Conservation (phyloP, 2,888 invertebrate genomes). For the Eupithecia inturbata region DNA sequence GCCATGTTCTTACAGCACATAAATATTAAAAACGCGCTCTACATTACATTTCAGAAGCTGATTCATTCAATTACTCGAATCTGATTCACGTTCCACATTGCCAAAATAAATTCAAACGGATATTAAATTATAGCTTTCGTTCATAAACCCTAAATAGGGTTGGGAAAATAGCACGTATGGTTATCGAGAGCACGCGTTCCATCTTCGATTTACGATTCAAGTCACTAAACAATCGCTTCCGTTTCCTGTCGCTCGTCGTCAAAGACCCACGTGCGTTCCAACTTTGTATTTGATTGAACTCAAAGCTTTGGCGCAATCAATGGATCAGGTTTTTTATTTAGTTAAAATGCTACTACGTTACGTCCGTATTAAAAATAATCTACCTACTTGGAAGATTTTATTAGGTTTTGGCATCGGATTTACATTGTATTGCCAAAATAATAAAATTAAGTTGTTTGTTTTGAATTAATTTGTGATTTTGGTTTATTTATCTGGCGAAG, state of each 20-base stretch:
- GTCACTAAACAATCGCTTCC: slow-evolving; percentile 74
- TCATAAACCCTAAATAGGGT: slow-evolving; percentile 40
- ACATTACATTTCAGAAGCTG: slow-evolving; percentile 20
- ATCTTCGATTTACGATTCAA: slow-evolving; percentile 67
- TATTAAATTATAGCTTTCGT: slow-evolving; percentile 18
- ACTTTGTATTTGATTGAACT: slow-evolving; percentile 29
- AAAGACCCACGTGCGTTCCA: slow-evolving; percentile 61
- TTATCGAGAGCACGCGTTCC: slow-evolving; percentile 46
- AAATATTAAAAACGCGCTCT: background rate
- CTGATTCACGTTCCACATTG: slow-evolving; percentile 31
- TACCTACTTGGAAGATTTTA: slow-evolving; percentile 7
- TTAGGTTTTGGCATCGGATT: slow-evolving; percentile 12
- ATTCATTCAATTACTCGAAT: slow-evolving; percentile 29
- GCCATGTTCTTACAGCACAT: background rate
- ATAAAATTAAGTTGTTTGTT: slow-evolving; percentile 8
- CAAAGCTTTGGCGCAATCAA: slow-evolving; percentile 30
- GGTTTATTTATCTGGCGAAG: background rate
- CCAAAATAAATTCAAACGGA: slow-evolving; percentile 30
- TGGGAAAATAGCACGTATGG: slow-evolving; percentile 45
- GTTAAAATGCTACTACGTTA: slow-evolving; percentile 9
- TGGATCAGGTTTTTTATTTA: slow-evolving; percentile 8
- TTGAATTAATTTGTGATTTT: background rate
- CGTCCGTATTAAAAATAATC: background rate
- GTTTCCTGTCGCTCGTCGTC: slow-evolving; percentile 67
- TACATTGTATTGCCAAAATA: slow-evolving; percentile 11